Conservation (phyloP, 2,888 invertebrate genomes). For the Alloplasta piceator region DNA sequence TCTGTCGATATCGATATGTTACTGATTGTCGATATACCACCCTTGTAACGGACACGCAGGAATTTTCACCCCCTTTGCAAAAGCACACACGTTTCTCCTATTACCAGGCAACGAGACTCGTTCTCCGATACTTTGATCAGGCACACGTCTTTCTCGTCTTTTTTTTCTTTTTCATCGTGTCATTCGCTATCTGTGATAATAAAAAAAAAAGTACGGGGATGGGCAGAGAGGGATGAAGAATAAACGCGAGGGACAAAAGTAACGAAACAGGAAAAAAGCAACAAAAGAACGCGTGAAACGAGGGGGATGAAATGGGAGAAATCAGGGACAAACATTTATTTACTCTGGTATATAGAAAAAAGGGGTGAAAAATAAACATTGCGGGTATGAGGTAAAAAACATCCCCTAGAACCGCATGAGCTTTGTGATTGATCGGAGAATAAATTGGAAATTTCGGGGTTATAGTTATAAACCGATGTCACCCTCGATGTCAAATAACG, state of each 20-base stretch:
- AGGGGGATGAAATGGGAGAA: slow-evolving; percentile 21
- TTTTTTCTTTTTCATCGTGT: slow-evolving; percentile 5
- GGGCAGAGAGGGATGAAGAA: slow-evolving; percentile 1
- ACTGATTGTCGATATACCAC: slow-evolving; percentile 47
- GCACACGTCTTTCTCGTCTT: slow-evolving; percentile 35
- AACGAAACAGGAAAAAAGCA: slow-evolving; percentile 14
- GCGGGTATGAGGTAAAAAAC: slow-evolving; percentile 44
- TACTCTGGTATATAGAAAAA: background rate
- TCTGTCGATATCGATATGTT: background rate
- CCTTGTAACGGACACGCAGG: slow-evolving; percentile 32
- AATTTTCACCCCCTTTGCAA: background rate
- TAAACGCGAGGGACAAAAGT: background rate
- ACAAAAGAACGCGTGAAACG: slow-evolving; percentile 28
- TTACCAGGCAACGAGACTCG: slow-evolving; percentile 24
- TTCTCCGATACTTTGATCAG: slow-evolving; percentile 63
- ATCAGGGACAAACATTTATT: slow-evolving; percentile 42
- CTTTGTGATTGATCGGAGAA: slow-evolving; percentile 63
- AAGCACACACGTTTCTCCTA: slow-evolving; percentile 4
- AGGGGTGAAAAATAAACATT: slow-evolving; percentile 24
- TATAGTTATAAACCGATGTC: slow-evolving; percentile 49
- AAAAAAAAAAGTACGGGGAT: slow-evolving; percentile 1
- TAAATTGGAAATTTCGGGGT: slow-evolving; percentile 63
- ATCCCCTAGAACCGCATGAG: slow-evolving; percentile 37
- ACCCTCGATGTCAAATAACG: slow-evolving; percentile 33
- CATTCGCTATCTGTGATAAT: slow-evolving; percentile 24